phyloP scores from a whole-genome alignment of 2,888 invertebrate genomes.

The Brachycybe producta region DNA sequence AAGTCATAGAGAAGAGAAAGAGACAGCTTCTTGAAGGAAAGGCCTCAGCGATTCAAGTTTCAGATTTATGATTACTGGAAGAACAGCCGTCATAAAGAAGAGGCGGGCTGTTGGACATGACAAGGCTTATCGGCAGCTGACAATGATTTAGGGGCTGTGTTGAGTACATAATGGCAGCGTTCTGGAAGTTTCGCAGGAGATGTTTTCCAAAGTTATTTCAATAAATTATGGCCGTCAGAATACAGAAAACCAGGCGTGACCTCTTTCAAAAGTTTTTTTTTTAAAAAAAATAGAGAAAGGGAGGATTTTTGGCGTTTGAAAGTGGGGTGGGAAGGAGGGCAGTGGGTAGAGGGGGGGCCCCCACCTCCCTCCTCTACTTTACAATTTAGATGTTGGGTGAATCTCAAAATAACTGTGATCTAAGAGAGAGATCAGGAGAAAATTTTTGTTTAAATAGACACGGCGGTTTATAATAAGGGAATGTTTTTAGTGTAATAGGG shows the following conservation, averaged over 20 bases:
- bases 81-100: slow-evolving; percentile 20
- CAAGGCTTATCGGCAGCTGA: slow-evolving; percentile 20
- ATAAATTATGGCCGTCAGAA: slow-evolving; percentile 18
- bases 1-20: slow-evolving; percentile 2
- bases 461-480: too few species aligned
- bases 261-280: background rate
- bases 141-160: slow-evolving; percentile 19
- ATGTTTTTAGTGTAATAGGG: too few species aligned
- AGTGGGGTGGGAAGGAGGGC: too few species aligned
- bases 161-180: slow-evolving; percentile 19
- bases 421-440: too few species aligned
- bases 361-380: too few species aligned
- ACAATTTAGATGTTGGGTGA: too few species aligned
- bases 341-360: too few species aligned
- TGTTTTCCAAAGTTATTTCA: slow-evolving; percentile 19
- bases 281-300: too few species aligned
- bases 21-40: slow-evolving; percentile 14
- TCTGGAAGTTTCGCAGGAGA: slow-evolving; percentile 16
- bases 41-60: slow-evolving; percentile 20
- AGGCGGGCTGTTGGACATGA: slow-evolving; percentile 21
- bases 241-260: slow-evolving; percentile 15
- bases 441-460: too few species aligned
- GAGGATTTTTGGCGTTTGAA: too few species aligned
- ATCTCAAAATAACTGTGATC: too few species aligned
- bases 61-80: slow-evolving; percentile 20